These are phyloP conservation scores for Chrysolina haemoptera DNA, from an alignment of 2,888 invertebrate genomes.

Conservation along the genomic window DNA sequence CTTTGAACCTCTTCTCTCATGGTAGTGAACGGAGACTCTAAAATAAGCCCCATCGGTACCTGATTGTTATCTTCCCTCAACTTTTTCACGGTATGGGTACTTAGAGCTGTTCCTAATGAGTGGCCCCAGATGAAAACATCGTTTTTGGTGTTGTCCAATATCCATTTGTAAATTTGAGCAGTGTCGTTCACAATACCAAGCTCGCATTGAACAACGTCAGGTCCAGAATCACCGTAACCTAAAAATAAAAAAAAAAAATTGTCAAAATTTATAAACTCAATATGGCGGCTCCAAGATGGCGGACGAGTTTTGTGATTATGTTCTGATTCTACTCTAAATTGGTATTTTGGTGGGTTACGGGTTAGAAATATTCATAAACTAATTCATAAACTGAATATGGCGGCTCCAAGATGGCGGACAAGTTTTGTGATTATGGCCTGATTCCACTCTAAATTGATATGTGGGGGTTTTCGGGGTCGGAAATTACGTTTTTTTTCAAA, in stretches of 20 bases:
- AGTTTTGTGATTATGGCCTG: too few relatives aligned
- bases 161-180: constrained; percentile 62
- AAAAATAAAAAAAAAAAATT: constrained; percentile 28
- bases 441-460: too few relatives aligned
- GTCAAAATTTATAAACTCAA: too few relatives aligned
- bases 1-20: constrained; percentile 60
- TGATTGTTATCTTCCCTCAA: constrained; percentile 51
- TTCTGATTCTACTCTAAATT: too few relatives aligned
- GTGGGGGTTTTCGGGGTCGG: too few relatives aligned
- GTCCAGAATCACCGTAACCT: constrained; percentile 66
- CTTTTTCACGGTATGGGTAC: constrained; percentile 56
- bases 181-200: constrained; percentile 62
- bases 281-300: too few relatives aligned
- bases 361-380: too few relatives aligned
- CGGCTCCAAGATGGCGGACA: too few relatives aligned
- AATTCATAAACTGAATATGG: too few relatives aligned
- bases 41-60: constrained; percentile 59
- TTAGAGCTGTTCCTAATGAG: constrained; percentile 64
- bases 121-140: constrained; percentile 66
- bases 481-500: too few relatives aligned
- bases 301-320: too few relatives aligned
- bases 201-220: constrained; percentile 59
- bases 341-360: too few relatives aligned
- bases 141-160: constrained; percentile 54
- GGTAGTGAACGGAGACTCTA: constrained; percentile 63